Percentiles rank a stretch among this genome's conserved stretches.
These are phyloP conservation scores for Phyto melanocephala DNA, from an alignment of 2,888 invertebrate genomes.

Conservation along the genomic window DNA sequence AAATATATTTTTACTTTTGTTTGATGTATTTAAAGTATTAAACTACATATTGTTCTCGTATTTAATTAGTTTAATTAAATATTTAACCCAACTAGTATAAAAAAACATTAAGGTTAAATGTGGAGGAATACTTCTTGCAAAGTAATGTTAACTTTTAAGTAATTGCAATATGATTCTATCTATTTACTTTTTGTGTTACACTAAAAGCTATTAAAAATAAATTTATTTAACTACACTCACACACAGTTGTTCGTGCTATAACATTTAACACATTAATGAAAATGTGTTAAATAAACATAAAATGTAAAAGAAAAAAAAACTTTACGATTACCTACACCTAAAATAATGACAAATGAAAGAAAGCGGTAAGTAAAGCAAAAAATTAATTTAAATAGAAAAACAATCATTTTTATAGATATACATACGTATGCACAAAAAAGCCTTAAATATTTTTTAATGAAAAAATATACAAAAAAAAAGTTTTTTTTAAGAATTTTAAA, in stretches of 20 bases:
- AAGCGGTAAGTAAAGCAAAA: background rate
- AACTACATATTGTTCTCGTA: too few species aligned
- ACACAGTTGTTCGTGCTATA: background rate
- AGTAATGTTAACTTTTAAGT: background rate
- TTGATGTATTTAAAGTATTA: too few species aligned
- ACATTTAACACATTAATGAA: background rate
- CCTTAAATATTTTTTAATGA: too few species aligned
- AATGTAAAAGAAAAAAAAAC: background rate
- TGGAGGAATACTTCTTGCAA: background rate
- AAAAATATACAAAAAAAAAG: too few species aligned
- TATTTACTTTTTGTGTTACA: background rate
- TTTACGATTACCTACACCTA: background rate
- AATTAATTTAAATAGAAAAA: background rate
- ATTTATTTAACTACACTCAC: background rate
- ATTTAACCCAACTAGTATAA: background rate
- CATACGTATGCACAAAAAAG: too few species aligned
- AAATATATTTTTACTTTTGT: too few species aligned
- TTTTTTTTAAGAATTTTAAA: too few species aligned
- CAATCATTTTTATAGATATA: too few species aligned
- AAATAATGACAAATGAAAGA: background rate
- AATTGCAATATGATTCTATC: background rate
- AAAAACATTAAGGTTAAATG: slow-evolving; percentile 7
- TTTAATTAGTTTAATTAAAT: background rate
- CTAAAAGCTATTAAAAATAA: slow-evolving; percentile 1
- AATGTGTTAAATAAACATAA: slow-evolving; percentile 27